Percentiles rank a stretch among this genome's conserved stretches.
Conservation (phyloP, 1,140 invertebrate species). For the Carposina sasakii region DNA sequence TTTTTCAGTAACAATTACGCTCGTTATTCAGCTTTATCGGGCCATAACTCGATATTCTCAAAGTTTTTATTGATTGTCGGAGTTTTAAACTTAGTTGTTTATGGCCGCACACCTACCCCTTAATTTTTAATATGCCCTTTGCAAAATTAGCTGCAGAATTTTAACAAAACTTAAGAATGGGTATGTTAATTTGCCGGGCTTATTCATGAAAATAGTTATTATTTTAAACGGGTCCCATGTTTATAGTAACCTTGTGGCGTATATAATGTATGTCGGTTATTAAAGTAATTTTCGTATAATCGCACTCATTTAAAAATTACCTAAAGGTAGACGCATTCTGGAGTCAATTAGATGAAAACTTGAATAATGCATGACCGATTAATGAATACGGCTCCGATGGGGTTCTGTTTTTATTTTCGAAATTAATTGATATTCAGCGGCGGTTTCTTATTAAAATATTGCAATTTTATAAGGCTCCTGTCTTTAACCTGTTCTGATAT, state of each 20-base stretch:
- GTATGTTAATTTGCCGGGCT: no score
- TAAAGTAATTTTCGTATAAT: constrained; percentile 28
- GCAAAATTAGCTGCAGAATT: no score
- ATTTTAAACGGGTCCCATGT: no score
- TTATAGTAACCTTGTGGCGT: no score
- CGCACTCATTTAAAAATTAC: constrained; percentile 18
- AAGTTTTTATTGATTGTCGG: no score
- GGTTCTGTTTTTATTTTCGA: constrained; percentile 42
- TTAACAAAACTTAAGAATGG: no score
- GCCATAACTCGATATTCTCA: constrained; percentile 33
- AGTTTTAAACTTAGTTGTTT: no score
- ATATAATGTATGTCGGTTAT: no score
- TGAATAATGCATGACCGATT: constrained; percentile 55
- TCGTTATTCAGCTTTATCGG: constrained; percentile 40
- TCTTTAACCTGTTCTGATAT: constrained; percentile 38
- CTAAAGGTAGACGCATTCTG: background rate
- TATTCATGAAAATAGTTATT: no score
- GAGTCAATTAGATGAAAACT: constrained; percentile 44
- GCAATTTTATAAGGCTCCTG: constrained; percentile 59
- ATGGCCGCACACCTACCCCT: no score
- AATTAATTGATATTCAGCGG: constrained; percentile 58
- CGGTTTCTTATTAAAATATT: constrained; percentile 65
- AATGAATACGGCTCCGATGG: constrained; percentile 34
- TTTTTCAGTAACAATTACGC: constrained; percentile 36
- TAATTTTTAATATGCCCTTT: no score